phyloP scores from a whole-genome alignment of 2,888 invertebrate genomes.

The Tromatobia lineatoria region DNA sequence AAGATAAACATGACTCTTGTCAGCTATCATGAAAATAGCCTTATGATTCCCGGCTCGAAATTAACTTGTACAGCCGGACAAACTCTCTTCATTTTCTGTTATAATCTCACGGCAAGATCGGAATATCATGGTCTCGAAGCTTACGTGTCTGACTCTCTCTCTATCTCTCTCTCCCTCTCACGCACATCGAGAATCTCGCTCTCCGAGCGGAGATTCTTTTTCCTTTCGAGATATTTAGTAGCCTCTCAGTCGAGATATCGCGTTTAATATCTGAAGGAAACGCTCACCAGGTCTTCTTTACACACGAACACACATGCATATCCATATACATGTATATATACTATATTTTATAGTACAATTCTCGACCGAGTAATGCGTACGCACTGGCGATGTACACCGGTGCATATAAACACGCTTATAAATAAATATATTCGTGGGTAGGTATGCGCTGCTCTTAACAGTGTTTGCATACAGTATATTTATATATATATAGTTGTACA shows the following conservation, averaged over 20 bases:
- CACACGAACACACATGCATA: conserved; percentile 23
- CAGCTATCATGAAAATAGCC: conserved; percentile 24
- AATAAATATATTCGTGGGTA: conserved; percentile 46
- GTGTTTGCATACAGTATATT: background rate
- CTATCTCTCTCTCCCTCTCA: conserved; percentile 49
- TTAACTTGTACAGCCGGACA: conserved; percentile 77
- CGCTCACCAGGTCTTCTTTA: conserved; percentile 28
- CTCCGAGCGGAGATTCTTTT: conserved; percentile 41
- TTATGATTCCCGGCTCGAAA: conserved; percentile 68
- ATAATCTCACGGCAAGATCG: conserved; percentile 76
- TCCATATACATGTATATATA: conserved; percentile 15
- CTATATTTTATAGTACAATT: conserved; percentile 17
- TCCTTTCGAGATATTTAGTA: conserved; percentile 76
- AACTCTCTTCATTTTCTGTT: conserved; percentile 43
- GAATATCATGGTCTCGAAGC: conserved; percentile 61
- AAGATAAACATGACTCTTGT: conserved; percentile 1
- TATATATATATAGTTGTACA: conserved; percentile 10
- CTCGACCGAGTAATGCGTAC: conserved; percentile 28
- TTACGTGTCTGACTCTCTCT: conserved; percentile 53
- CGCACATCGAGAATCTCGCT: conserved; percentile 15
- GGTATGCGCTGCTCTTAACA: conserved; percentile 32
- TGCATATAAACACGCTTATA: conserved; percentile 36
- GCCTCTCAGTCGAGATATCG: conserved; percentile 73
- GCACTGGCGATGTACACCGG: conserved; percentile 18
- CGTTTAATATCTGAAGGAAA: conserved; percentile 76